Conservation (phyloP, 1,140 invertebrate genomes). For the Aphidius gifuensis region DNA sequence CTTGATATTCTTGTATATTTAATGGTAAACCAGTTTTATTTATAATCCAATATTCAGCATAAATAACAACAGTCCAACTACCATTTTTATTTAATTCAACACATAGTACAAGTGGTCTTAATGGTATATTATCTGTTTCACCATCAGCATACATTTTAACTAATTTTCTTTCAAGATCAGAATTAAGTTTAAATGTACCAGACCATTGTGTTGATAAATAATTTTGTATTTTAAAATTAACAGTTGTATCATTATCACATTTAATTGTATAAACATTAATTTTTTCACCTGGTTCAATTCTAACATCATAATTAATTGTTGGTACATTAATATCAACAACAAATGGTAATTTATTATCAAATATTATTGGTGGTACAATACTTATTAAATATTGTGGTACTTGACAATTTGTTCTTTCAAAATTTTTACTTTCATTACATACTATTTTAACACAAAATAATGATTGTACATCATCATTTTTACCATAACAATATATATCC, state of each 20-base stretch:
- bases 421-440: slow-evolving; percentile 38
- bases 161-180: slow-evolving; percentile 67
- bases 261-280: slow-evolving; percentile 67
- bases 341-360: slow-evolving; percentile 76
- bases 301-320: slow-evolving; percentile 54
- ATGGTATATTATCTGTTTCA: slow-evolving; percentile 62
- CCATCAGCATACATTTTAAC: slow-evolving; percentile 66
- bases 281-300: slow-evolving; percentile 70
- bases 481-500: slow-evolving; percentile 63
- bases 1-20: slow-evolving; percentile 68
- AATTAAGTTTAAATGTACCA: slow-evolving; percentile 66
- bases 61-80: slow-evolving; percentile 67
- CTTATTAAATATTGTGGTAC: slow-evolving; percentile 73
- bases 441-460: slow-evolving; percentile 65
- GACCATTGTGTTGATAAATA: slow-evolving; percentile 71
- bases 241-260: slow-evolving; percentile 58
- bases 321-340: slow-evolving; percentile 62
- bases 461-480: slow-evolving; percentile 56
- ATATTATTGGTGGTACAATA: slow-evolving; percentile 68
- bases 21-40: slow-evolving; percentile 82
- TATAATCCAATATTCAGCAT: slow-evolving; percentile 86
- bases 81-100: slow-evolving; percentile 63
- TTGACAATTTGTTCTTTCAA: slow-evolving; percentile 33
- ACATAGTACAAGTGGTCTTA: slow-evolving; percentile 63
- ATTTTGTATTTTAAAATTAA: slow-evolving; percentile 62